Evolutionary conservation across 2,888 invertebrate genomes (phyloP).

Genomic region (Zygogramma bicolorata): DNA sequence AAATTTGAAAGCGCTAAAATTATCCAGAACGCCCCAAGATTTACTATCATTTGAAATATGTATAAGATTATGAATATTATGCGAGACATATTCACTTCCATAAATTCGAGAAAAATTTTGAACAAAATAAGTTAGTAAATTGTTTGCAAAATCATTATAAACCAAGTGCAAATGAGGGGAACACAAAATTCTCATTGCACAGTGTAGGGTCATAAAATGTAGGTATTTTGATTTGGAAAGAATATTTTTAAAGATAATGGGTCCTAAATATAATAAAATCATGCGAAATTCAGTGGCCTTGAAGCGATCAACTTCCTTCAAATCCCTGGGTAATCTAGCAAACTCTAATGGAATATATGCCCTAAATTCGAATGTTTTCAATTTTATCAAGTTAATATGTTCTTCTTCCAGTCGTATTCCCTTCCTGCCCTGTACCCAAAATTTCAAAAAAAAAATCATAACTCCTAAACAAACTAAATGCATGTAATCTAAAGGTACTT

Average conservation of each 20-base stretch:
- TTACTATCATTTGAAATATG: too few relatives aligned
- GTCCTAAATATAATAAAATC: conserved; percentile 42
- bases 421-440: too few relatives aligned
- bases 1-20: too few relatives aligned
- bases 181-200: conserved; percentile 35
- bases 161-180: conserved; percentile 14
- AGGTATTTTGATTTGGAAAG: conserved; percentile 24
- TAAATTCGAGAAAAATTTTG: conserved; percentile 22
- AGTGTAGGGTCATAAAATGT: too few relatives aligned
- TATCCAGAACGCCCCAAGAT: too few relatives aligned
- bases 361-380: conserved; percentile 3
- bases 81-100: too few relatives aligned
- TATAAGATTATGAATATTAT: too few relatives aligned
- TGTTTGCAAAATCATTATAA: conserved; percentile 24
- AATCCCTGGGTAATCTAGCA: conserved; percentile 8
- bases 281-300: conserved; percentile 45
- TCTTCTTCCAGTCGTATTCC: too few relatives aligned
- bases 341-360: conserved; percentile 2
- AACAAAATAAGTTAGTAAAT: conserved; percentile 23
- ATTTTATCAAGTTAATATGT: too few relatives aligned
- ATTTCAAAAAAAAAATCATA: too few relatives aligned
- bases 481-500: neutral
- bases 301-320: conserved; percentile 6
- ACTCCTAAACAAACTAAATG: too few relatives aligned
- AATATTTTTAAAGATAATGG: too few relatives aligned